A percentile compares a stretch with the other conserved stretches of the same genome.
Evolutionary conservation across 2,888 invertebrate species (phyloP).

Genomic region (Temnothorax unifasciatus): DNA sequence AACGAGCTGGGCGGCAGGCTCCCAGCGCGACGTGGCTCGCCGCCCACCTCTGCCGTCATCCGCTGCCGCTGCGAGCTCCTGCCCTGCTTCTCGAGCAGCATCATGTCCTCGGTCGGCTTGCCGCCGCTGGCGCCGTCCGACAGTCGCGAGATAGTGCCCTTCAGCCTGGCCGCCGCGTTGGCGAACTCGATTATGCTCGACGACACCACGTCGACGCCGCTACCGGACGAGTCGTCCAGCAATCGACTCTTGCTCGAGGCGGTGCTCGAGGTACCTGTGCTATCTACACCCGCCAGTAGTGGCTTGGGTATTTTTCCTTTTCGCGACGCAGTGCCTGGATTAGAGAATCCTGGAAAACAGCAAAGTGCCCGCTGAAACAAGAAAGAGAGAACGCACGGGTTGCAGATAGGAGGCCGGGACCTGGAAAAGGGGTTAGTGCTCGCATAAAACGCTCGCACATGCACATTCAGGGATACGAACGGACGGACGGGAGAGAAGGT

Average conservation of each 20-base stretch:
- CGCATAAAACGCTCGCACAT: constrained; percentile 86
- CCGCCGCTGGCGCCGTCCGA: constrained; percentile 83
- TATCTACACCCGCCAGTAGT: constrained; percentile 90
- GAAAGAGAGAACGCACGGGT: constrained; percentile 87
- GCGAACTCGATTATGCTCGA: constrained; percentile 85
- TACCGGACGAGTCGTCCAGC: constrained; percentile 80
- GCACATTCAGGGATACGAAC: constrained; percentile 80
- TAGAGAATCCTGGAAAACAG: constrained; percentile 94
- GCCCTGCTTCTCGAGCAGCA: constrained; percentile 92
- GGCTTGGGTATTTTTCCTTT: constrained; percentile 92
- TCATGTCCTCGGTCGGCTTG: constrained; percentile 89
- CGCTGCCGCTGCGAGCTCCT: constrained; percentile 92
- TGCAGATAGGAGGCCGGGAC: constrained; percentile 85
- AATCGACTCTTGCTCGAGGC: constrained; percentile 85
- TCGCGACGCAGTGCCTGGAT: constrained; percentile 92
- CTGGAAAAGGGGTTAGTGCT: constrained; percentile 86
- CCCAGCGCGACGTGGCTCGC: constrained; percentile 84
- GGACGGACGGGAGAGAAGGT: constrained; percentile 56
- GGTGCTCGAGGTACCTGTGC: constrained; percentile 84
- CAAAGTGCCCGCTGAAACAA: constrained; percentile 93
- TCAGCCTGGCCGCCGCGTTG: constrained; percentile 80
- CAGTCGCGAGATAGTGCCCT: constrained; percentile 80
- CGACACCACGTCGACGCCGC: constrained; percentile 74
- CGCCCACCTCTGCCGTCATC: constrained; percentile 87
- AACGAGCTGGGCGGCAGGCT: constrained; percentile 91